These are phyloP conservation scores for Phallusia fumigata DNA, from an alignment of 23 tunicate species.

Conservation along the genomic window DNA sequence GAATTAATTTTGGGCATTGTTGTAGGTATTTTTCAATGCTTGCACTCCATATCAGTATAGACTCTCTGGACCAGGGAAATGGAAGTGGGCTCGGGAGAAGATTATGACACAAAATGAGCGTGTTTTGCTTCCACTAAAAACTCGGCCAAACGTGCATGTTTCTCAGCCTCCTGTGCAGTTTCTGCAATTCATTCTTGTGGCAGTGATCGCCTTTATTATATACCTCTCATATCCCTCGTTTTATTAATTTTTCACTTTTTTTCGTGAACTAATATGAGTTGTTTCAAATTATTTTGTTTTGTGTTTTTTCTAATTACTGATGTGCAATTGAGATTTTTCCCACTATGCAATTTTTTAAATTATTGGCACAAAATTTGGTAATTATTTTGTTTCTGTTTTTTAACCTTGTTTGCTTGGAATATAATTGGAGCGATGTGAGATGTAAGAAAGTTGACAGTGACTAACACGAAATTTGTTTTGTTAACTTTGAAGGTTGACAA, in stretches of 20 bases:
- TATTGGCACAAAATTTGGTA: too few relatives aligned
- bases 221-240: background rate
- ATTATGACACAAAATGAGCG: slow-evolving; percentile 40
- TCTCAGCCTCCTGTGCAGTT: background rate
- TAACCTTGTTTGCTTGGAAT: too few relatives aligned
- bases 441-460: too few relatives aligned
- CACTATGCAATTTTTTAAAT: too few relatives aligned
- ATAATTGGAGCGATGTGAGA: too few relatives aligned
- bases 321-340: too few relatives aligned
- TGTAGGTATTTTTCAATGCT: slow-evolving; percentile 46
- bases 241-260: background rate
- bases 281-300: too few relatives aligned
- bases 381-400: too few relatives aligned
- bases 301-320: too few relatives aligned
- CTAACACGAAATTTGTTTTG: too few relatives aligned
- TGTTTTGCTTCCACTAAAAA: slow-evolving; percentile 12
- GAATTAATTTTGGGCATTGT: background rate
- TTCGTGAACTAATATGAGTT: too few relatives aligned
- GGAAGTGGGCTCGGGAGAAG: slow-evolving; percentile 35
- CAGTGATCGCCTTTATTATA: background rate
- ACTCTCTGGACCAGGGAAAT: slow-evolving; percentile 49
- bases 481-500: too few relatives aligned
- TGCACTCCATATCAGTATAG: slow-evolving; percentile 49
- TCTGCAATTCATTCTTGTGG: background rate
- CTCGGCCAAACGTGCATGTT: background rate